Evolutionary conservation across 2,797 vertebrate genomes (phyloP).

Genomic region (Chaetodon trifasciatus): DNA sequence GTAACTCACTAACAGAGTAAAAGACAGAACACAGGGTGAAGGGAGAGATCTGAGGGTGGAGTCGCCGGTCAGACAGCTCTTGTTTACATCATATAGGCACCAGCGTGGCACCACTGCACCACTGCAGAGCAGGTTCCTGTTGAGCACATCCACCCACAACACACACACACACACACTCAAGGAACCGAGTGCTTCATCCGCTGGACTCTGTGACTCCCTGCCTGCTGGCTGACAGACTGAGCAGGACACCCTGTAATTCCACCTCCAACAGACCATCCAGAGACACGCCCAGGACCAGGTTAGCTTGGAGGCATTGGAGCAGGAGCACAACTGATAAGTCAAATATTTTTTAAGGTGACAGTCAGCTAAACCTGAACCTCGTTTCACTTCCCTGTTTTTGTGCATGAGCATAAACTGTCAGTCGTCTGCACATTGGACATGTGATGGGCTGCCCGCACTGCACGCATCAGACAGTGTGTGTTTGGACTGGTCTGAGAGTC

Average conservation of each 20-base stretch:
- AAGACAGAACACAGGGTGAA: constrained; percentile 12
- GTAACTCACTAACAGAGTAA: constrained; percentile 18
- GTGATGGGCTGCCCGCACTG: constrained; percentile 1
- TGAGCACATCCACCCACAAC: constrained; percentile 8
- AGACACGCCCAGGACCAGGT: constrained; percentile 19
- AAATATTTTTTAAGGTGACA: constrained; percentile 29
- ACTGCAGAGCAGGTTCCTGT: constrained; percentile 55
- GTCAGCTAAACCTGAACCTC: constrained; percentile 2
- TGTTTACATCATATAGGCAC: constrained; percentile 62
- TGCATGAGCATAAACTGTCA: background rate
- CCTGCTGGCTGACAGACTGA: constrained; percentile 1
- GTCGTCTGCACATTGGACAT: constrained; percentile 11
- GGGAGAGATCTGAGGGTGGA: constrained; percentile 46
- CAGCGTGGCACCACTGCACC: constrained; percentile 60
- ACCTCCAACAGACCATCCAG: constrained; percentile 28
- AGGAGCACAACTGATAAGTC: constrained; percentile 24
- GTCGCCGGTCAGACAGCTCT: constrained; percentile 35
- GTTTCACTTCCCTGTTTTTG: constrained; percentile 38
- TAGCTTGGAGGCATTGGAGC: background rate
- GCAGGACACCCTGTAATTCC: constrained; percentile 60
- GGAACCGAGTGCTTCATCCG: constrained; percentile 25
- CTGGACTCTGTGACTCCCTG: constrained; percentile 24
- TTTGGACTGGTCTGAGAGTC: background rate
- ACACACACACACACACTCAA: constrained; percentile 20
- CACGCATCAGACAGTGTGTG: background rate